Base-by-base conservation (phyloP, 2,888 invertebrate species). In the Bugulina stolonifera region DNA sequence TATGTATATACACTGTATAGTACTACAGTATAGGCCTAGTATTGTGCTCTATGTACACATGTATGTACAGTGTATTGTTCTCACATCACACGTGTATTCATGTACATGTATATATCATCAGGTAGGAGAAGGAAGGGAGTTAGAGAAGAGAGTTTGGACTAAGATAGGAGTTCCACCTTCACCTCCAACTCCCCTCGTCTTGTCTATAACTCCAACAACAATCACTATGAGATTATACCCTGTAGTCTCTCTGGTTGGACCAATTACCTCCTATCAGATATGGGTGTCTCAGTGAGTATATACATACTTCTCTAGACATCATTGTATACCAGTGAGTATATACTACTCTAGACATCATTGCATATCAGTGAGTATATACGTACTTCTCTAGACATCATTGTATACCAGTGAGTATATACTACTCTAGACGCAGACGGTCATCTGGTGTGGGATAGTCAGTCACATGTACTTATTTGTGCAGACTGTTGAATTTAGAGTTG, bases 221-320 rank as follows among this genome's bases (percentile, higher is more conserved):
- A 89, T 92, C 79, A 87, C 87, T 0, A 87, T 94, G 2, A 87
- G 88, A 76, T 86, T 94, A 35, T 87, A 89, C 14, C 87, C 90
- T 75, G 89, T 90, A 0, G 87, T 85, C 71, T 91, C 93, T 82
- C 88, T 90, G 58, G 90, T 91, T 80, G 93, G 93, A 0, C 93
- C 93, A 0, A 87, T 93, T 10, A 79, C 80, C 23, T 88, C 88
- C 77, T 91, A 93, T 78, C 88, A 90, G 78, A 86, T 94, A 54
- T 89, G 92, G 55, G 89, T 93, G 0, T 88, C 91, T 35, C 88
- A 90, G 76, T 35, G 77, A 0, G 88, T 89, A 74, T 86, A 78
- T 10, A 73, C 77, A 78, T 10, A 73, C 77, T 88, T 87, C 76
- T 88, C 87, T 27, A 90, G 72, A 23, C 23, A 29, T 5, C 29